These are phyloP conservation scores for Xiphophorus maculatus DNA, from an alignment of 2,113 vertebrate genomes.

Conservation along the genomic window DNA sequence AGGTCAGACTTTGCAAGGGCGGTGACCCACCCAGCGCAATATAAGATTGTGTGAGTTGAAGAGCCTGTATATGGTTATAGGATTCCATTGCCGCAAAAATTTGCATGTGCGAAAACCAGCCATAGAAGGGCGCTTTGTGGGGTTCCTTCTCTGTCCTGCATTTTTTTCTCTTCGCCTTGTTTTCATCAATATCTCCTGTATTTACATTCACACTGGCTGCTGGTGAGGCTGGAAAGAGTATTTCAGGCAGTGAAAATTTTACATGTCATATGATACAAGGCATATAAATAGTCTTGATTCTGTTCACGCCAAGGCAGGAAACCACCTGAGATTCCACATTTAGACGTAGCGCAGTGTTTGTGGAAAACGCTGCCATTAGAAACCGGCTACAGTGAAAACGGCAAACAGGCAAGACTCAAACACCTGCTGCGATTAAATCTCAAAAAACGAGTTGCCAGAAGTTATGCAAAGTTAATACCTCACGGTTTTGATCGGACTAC, in stretches of 20 bases:
- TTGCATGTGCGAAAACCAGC: slow-evolving; percentile 30
- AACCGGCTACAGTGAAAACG: slow-evolving; percentile 22
- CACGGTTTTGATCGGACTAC: neutral
- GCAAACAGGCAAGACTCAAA: slow-evolving; percentile 40
- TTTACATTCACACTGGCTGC: slow-evolving; percentile 69
- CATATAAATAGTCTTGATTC: slow-evolving; percentile 71
- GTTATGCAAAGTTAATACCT: slow-evolving; percentile 1
- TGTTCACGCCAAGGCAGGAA: slow-evolving; percentile 56
- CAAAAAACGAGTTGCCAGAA: slow-evolving; percentile 3
- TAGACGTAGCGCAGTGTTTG: slow-evolving; percentile 30
- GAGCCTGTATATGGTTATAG: slow-evolving; percentile 41
- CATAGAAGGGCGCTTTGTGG: slow-evolving; percentile 40
- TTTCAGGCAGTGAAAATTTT: slow-evolving; percentile 74
- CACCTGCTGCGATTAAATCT: neutral
- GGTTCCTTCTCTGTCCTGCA: slow-evolving; percentile 24
- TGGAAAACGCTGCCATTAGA: slow-evolving; percentile 43
- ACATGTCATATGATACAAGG: slow-evolving; percentile 71
- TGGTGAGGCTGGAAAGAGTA: slow-evolving; percentile 53
- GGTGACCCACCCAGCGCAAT: slow-evolving; percentile 58
- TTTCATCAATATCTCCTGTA: slow-evolving; percentile 70
- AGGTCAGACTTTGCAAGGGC: slow-evolving; percentile 56
- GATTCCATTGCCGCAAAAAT: slow-evolving; percentile 32
- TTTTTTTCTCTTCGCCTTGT: slow-evolving; percentile 65
- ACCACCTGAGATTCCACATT: slow-evolving; percentile 70
- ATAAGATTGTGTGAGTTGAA: slow-evolving; percentile 40